Conservation (phyloP, 2,888 invertebrate genomes). For the Amphipyra berbera region DNA sequence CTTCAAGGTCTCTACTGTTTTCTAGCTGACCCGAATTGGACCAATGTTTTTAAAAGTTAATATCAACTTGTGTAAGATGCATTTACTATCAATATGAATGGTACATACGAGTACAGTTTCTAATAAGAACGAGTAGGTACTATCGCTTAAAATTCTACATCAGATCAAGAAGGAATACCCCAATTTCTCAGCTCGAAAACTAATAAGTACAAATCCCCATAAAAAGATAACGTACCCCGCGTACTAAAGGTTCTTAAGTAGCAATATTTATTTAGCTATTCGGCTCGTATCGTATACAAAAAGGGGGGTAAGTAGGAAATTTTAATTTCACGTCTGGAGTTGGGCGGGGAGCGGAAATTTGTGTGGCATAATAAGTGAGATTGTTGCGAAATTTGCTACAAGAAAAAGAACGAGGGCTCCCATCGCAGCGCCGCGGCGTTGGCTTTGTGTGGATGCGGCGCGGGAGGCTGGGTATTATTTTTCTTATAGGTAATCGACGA, state of each 20-base stretch:
- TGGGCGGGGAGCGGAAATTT: conserved; percentile 87
- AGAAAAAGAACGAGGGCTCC: conserved; percentile 89
- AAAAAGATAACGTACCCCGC: conserved; percentile 67
- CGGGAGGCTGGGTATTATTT: background rate
- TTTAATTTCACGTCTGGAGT: conserved; percentile 89
- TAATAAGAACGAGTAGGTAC: conserved; percentile 18
- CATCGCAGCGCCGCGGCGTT: conserved; percentile 65
- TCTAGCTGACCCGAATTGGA: too few relatives aligned
- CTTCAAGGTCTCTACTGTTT: too few relatives aligned
- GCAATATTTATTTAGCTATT: conserved; percentile 88
- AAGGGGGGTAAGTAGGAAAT: conserved; percentile 87
- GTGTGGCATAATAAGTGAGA: conserved; percentile 90
- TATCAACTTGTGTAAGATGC: too few relatives aligned
- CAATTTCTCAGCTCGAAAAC: conserved; percentile 53
- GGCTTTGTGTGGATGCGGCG: conserved; percentile 66
- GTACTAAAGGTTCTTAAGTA: conserved; percentile 77
- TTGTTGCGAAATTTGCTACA: conserved; percentile 90
- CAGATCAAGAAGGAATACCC: conserved; percentile 28
- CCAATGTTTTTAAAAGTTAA: too few relatives aligned
- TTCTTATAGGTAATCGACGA: too few relatives aligned
- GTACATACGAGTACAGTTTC: conserved; percentile 14
- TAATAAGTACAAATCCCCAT: conserved; percentile 62
- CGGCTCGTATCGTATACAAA: conserved; percentile 79
- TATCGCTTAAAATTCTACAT: conserved; percentile 20
- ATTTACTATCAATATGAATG: too few relatives aligned